Evolutionary conservation across 2,888 invertebrate genomes (phyloP).

Genomic region (Lycophotia porphyrea): DNA sequence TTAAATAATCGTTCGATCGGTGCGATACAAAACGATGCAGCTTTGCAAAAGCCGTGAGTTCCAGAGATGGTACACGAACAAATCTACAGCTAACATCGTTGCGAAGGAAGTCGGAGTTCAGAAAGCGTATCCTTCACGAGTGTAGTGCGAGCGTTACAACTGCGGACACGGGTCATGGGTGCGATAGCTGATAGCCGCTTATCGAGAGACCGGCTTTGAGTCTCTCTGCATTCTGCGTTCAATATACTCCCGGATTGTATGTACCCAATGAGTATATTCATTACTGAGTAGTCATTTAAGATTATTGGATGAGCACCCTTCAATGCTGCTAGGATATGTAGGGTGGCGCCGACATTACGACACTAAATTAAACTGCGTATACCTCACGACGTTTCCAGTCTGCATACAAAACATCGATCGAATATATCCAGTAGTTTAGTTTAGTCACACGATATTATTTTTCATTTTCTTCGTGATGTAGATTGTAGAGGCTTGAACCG

Average conservation of each 20-base stretch:
- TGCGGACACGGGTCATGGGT: constrained; percentile 7
- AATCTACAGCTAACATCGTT: constrained; percentile 16
- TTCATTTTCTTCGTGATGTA: too few species aligned
- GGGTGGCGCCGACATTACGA: background rate
- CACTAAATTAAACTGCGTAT: background rate
- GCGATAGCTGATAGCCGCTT: background rate
- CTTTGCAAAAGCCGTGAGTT: constrained; percentile 14
- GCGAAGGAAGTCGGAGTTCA: constrained; percentile 20
- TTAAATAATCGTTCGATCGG: constrained; percentile 41
- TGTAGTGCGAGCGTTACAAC: background rate
- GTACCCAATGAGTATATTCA: constrained; percentile 21
- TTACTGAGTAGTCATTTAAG: constrained; percentile 24
- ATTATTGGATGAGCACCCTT: constrained; percentile 7
- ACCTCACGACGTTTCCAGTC: background rate
- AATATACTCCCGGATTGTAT: constrained; percentile 5
- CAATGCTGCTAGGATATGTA: background rate
- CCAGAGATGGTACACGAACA: constrained; percentile 2
- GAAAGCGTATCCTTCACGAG: constrained; percentile 20
- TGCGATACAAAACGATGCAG: constrained; percentile 27
- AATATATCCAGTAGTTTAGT: too few species aligned
- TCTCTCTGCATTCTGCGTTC: background rate
- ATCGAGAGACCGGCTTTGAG: background rate
- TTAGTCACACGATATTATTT: too few species aligned
- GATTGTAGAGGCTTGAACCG: too few species aligned
- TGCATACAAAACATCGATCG: too few species aligned